Evolutionary conservation across 1,140 invertebrate species (phyloP), one percentile per base, ranked within the genome.

Genomic region (Ceratina australensis): DNA sequence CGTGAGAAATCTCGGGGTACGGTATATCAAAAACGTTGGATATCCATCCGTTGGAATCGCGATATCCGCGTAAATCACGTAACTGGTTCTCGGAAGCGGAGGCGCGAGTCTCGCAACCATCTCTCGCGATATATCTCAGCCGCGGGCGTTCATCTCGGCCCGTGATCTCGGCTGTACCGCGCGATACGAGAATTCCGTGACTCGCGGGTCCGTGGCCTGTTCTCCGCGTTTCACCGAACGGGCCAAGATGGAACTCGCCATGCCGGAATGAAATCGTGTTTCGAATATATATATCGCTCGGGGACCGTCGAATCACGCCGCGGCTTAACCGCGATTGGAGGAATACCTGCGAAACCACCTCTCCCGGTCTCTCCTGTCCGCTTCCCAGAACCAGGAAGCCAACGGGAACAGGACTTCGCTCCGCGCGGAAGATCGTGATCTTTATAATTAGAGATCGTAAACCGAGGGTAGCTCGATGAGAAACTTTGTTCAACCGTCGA

Each of bases 371-470:
- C 33, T 72, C 49, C 56, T 24, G 20, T 69, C 42, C 42, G 16
- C 26, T 79, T 82, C 80, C n/a, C 47, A 60, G 82, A 83, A 84
- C 33, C 78, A 59, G 64, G 82, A 83, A 33, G 60, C 50, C 66
- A 49, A 66, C 54, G 54, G 73, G 66, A 81, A 81, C 75, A 65
- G 81, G 79, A 85, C 50, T 78, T 81, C 42, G 56, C 60, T 59
- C 72, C 79, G 79, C 79, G 79, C 79, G 72, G 81, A 84, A 49
- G 72, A 85, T 79, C 49, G 82, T 84, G 81, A 85, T 85, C 82
- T 82, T 84, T 85, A 84, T 85, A 85, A 85, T 85, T 85, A 85
- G 82, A 72, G 83, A 79, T 85, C 83, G 83, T 85, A 85, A 85
- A 85, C 64, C 72, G 74, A 72, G 47, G 82, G 79, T 81, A 69